Evolutionary conservation across 2,113 vertebrate genomes (phyloP), one percentile per base, ranked within the genome.

Genomic region (Neolamprologus caudopunctatus): DNA sequence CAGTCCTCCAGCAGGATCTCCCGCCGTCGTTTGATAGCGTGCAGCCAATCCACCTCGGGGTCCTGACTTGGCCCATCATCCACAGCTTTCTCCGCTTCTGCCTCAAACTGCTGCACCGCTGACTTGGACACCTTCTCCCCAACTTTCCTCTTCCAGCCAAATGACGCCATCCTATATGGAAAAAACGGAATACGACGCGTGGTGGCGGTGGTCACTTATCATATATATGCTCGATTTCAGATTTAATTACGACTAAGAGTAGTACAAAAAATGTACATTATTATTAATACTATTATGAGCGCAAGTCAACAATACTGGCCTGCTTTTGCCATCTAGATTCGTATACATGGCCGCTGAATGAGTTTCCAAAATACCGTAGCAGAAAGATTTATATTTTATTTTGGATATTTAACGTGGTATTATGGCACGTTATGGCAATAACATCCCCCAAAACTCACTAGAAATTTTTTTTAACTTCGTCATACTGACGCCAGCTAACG

Each of bases 101-200:
- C 96, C 90, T 98, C 97, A 87, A 99, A 99, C n/a, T 97, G 97
- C 94, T 97, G 97, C 8, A 97, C 97, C 8, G 93, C 97, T 5
- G 95, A 94, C 93, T 97, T 99, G 2, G 97, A 99, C 37, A 99
- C 98, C 85, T 97, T 98, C 93, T 99, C 98, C 0, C 98, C 98
- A 8, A 97, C 97, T 92, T 97, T 99, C 84, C 97, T 97, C 94
- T 99, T 99, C 98, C 98, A 99, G 8, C 98, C 97, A 91, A 99
- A 99, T 4, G 98, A 99, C 68, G 98, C 98, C 98, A 99, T 99
- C 53, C 87, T 96, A 80, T 9, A 8, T 3, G 7, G 4, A 16
- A 53, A 7, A 9, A 58, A 2, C 9, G 10, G 33, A 6, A 40
- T 24, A 54, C 9, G 33, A 37, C 11, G 40, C 45, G 40, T 50